These are phyloP conservation scores for Microcebus griseorufus DNA, from an alignment of 2,113 vertebrate genomes.

Conservation along the genomic window DNA sequence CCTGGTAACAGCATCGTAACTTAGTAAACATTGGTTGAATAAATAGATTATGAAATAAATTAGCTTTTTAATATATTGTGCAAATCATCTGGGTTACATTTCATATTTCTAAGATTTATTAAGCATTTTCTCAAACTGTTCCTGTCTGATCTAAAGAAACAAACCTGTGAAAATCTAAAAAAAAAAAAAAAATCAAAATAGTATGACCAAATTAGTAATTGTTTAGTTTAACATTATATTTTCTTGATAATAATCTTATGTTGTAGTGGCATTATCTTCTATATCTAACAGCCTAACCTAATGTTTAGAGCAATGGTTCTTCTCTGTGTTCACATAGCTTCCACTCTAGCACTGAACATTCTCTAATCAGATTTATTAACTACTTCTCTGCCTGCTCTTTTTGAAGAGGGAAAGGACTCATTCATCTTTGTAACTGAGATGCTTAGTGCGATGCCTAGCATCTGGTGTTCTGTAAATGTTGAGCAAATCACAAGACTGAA, in stretches of 20 bases:
- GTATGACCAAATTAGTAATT: neutral
- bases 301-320: neutral
- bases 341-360: neutral
- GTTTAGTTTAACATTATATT: neutral
- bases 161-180: neutral
- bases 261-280: neutral
- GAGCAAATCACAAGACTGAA: neutral
- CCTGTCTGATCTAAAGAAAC: neutral
- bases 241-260: neutral
- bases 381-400: neutral
- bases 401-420: neutral
- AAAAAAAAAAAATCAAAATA: neutral
- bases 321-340: neutral
- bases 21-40: conserved; percentile 20
- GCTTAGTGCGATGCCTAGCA: neutral
- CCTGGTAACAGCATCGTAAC: neutral
- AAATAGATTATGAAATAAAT: conserved; percentile 33
- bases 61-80: conserved; percentile 16
- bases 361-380: neutral
- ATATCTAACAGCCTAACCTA: neutral
- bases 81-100: neutral
- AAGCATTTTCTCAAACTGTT: neutral
- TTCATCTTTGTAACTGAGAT: neutral
- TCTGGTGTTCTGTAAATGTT: neutral
- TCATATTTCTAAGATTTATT: neutral